These are phyloP conservation scores for Drosophila anomalata DNA, from an alignment of 2,888 invertebrate genomes.

Conservation along the genomic window DNA sequence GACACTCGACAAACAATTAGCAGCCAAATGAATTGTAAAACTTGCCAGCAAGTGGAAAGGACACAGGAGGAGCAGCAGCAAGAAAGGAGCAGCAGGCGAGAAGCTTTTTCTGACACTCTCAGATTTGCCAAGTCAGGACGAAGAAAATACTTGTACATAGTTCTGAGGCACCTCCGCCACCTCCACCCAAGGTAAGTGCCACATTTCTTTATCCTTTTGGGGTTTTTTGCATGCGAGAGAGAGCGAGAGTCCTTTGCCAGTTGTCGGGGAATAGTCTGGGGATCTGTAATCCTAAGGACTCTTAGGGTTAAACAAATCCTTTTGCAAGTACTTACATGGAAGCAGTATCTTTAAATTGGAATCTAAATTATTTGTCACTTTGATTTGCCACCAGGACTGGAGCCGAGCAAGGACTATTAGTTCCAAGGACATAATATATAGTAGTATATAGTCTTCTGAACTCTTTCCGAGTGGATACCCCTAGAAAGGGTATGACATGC, in stretches of 20 bases:
- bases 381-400: not conserved
- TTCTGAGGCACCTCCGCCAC: not conserved
- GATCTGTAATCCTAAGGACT: not conserved
- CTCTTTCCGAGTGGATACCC: not conserved
- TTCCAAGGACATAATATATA: not conserved
- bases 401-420: not conserved
- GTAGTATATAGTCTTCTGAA: no score
- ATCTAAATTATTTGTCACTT: constrained; percentile 1
- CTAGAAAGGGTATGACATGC: not conserved
- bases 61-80: not conserved
- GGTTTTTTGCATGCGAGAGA: not conserved
- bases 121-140: not conserved
- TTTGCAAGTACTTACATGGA: not conserved
- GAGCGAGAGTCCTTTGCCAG: not conserved
- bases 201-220: not conserved
- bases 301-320: not conserved
- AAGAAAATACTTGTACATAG: not conserved
- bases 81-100: not conserved
- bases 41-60: not conserved
- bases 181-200: not conserved
- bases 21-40: constrained; percentile 49
- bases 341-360: not conserved
- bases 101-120: not conserved
- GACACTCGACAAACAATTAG: constrained; percentile 31
- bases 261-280: not conserved